A percentile compares a stretch with the other conserved stretches of the same genome.
Evolutionary conservation across 2,797 vertebrate genomes (phyloP).

Genomic region (Chloroceryle inda): DNA sequence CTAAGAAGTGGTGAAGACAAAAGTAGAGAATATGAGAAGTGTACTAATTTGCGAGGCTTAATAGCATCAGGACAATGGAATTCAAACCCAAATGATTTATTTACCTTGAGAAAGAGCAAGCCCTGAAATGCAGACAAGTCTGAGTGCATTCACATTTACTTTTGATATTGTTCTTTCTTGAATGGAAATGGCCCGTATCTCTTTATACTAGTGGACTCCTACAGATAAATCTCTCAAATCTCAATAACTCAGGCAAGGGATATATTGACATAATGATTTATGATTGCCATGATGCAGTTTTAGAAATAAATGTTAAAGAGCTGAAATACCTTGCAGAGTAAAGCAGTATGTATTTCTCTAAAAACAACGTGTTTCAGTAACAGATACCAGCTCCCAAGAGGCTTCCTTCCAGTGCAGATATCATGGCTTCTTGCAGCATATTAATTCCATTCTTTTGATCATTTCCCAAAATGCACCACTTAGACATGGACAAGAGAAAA

Average conservation of each 20-base stretch:
- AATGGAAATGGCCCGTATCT: neutral
- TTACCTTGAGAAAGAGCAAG: neutral
- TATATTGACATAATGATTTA: neutral
- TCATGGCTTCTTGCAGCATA: neutral
- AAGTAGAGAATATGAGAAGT: neutral
- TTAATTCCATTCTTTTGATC: neutral
- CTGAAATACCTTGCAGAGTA: neutral
- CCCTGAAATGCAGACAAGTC: neutral
- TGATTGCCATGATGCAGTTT: neutral
- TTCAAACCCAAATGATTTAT: neutral
- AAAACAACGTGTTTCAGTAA: accelerated
- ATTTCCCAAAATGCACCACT: neutral
- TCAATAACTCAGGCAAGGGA: neutral
- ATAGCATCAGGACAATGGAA: neutral
- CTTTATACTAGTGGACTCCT: neutral
- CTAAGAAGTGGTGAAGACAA: neutral
- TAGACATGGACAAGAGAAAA: neutral
- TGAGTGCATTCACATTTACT: accelerated
- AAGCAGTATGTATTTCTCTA: neutral
- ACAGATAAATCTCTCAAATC: neutral
- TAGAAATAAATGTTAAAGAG: neutral
- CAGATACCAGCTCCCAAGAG: neutral
- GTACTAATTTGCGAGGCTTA: neutral
- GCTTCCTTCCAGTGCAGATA: neutral
- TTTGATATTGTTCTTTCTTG: neutral